phyloP scores from a whole-genome alignment of 2,888 invertebrate genomes.

The Lymantria monacha region DNA sequence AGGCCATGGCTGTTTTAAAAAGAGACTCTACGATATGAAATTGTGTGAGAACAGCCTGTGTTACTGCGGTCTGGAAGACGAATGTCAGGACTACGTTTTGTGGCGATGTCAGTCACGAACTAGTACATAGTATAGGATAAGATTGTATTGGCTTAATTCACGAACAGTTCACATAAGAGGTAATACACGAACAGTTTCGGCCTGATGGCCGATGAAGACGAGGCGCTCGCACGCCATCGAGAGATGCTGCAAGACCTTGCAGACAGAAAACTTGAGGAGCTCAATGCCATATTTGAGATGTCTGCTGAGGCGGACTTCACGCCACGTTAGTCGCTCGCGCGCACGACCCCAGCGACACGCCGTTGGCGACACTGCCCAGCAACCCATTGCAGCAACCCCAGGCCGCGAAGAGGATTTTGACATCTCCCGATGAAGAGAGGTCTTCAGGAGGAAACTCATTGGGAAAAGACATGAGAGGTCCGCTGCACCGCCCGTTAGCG shows the following conservation, averaged over 20 bases:
- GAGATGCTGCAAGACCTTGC: too few species aligned
- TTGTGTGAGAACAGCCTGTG: background rate
- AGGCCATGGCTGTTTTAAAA: background rate
- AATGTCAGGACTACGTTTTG: background rate
- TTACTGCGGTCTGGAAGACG: background rate
- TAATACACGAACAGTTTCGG: too few species aligned
- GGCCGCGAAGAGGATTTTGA: background rate
- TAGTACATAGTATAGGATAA: too few species aligned
- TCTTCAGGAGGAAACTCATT: background rate
- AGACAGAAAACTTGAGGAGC: background rate
- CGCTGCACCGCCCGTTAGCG: background rate
- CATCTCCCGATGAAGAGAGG: constrained; percentile 7
- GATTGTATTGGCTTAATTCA: too few species aligned
- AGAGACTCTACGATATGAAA: background rate
- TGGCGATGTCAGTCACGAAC: constrained; percentile 1
- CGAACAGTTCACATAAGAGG: too few species aligned
- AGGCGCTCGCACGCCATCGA: too few species aligned
- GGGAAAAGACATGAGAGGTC: fast-evolving
- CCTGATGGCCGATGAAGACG: too few species aligned
- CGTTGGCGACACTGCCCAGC: background rate
- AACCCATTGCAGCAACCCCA: background rate
- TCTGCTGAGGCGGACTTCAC: background rate
- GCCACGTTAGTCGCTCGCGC: background rate
- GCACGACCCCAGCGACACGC: background rate
- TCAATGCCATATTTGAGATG: background rate